phyloP scores from a whole-genome alignment of 2,888 invertebrate genomes.

The Marronus borbonicus region DNA sequence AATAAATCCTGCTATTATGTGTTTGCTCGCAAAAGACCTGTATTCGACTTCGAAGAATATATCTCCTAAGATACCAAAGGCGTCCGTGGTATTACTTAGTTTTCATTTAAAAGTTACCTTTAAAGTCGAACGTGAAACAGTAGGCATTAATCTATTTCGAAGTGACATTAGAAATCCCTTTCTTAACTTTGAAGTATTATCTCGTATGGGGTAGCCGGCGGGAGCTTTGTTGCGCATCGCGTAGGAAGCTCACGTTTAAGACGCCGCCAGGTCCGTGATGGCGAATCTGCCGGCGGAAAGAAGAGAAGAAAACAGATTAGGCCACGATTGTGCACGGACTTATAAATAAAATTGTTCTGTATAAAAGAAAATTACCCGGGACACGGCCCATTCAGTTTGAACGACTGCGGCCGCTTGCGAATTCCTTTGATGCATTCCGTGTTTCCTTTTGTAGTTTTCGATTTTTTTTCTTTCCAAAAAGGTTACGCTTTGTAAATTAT shows the following conservation, averaged over 20 bases:
- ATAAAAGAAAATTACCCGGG: slow-evolving; percentile 40
- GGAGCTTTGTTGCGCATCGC: slow-evolving; percentile 6
- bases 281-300: slow-evolving; percentile 26
- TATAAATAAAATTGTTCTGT: slow-evolving; percentile 44
- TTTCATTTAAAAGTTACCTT: slow-evolving; percentile 37
- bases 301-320: slow-evolving; percentile 46
- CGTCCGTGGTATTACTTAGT: slow-evolving; percentile 4
- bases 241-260: slow-evolving; percentile 36
- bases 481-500: not conserved
- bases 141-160: slow-evolving; percentile 30
- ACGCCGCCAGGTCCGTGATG: slow-evolving; percentile 15
- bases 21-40: not conserved
- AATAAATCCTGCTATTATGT: too few species aligned
- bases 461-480: too few species aligned
- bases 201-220: slow-evolving; percentile 4
- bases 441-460: slow-evolving; percentile 8
- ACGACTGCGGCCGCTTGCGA: not conserved
- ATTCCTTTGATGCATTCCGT: not conserved
- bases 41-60: not conserved
- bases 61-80: not conserved
- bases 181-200: slow-evolving; percentile 47
- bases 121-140: slow-evolving; percentile 5
- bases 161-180: slow-evolving; percentile 41
- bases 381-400: slow-evolving; percentile 8
- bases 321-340: slow-evolving; percentile 47